Evolutionary conservation across 2,797 vertebrate species (phyloP).

Genomic region (Poecilia gillii): DNA sequence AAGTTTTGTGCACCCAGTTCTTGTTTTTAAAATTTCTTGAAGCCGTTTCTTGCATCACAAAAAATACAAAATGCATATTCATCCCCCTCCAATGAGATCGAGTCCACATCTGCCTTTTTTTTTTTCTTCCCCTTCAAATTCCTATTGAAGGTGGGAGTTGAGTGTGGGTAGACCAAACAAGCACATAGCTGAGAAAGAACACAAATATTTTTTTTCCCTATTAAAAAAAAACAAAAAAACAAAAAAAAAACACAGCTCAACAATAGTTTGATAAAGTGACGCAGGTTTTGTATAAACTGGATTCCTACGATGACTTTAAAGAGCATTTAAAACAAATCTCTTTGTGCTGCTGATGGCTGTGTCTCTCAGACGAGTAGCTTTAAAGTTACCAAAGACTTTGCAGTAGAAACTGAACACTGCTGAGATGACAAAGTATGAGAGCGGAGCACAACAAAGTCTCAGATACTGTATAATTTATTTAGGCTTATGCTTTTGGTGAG

Average conservation of each 20-base stretch:
- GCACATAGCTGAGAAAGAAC: conserved; percentile 2
- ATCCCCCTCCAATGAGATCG: conserved; percentile 27
- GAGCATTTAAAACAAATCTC: conserved; percentile 51
- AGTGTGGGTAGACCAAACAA: conserved; percentile 25
- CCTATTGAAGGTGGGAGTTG: conserved; percentile 25
- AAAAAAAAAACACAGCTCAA: conserved; percentile 48
- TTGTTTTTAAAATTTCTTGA: background rate
- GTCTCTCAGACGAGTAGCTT: conserved; percentile 59
- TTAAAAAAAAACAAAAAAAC: conserved; percentile 19
- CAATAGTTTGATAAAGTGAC: conserved; percentile 47
- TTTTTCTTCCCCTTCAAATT: conserved; percentile 13
- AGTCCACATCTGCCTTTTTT: conserved; percentile 21
- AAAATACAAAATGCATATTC: background rate
- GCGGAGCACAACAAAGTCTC: conserved; percentile 73
- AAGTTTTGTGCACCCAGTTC: background rate
- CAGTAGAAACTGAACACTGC: conserved; percentile 73
- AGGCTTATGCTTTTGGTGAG: conserved; percentile 72
- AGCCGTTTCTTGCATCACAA: background rate
- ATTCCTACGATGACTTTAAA: conserved; percentile 43
- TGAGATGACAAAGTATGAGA: conserved; percentile 78
- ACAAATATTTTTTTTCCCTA: conserved; percentile 11
- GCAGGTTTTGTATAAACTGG: conserved; percentile 30
- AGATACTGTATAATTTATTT: conserved; percentile 80
- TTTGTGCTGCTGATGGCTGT: conserved; percentile 43
- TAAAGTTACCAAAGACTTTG: conserved; percentile 80